These are phyloP conservation scores for Rhizomys pruinosus DNA, from an alignment of 2,113 vertebrate species.

Conservation along the genomic window DNA sequence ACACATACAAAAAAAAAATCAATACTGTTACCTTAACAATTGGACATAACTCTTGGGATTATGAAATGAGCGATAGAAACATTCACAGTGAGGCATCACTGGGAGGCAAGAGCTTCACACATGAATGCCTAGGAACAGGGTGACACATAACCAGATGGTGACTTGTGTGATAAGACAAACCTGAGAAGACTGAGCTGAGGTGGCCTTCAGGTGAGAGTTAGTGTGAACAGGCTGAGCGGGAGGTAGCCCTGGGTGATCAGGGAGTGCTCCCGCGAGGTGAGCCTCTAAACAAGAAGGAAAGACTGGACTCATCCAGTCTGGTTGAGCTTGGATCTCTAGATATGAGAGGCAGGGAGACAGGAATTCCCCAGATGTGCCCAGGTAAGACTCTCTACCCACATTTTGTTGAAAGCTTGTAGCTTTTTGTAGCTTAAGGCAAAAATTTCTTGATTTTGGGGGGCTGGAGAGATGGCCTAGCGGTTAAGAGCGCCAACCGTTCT, in stretches of 20 bases:
- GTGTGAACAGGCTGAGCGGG: fast-evolving
- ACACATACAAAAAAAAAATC: too few relatives aligned
- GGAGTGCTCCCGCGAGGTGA: background rate
- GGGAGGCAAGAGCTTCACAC: background rate
- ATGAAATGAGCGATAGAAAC: background rate
- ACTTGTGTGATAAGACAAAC: background rate
- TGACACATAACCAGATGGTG: background rate
- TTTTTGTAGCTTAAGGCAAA: background rate
- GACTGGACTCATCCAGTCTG: too few relatives aligned
- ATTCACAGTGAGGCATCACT: background rate
- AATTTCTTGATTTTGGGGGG: background rate
- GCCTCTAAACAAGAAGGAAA: background rate
- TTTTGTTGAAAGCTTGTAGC: background rate
- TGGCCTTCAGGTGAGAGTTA: background rate
- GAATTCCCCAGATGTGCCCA: fast-evolving
- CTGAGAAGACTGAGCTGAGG: too few relatives aligned
- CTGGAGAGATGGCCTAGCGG: too few relatives aligned
- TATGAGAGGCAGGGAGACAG: background rate
- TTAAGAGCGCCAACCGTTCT: too few relatives aligned
- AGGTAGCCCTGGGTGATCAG: background rate
- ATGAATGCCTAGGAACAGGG: background rate
- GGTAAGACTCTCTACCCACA: fast-evolving
- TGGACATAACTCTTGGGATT: background rate
- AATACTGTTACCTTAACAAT: background rate
- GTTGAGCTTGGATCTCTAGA: background rate